A percentile compares a stretch with the other conserved stretches of the same genome.
phyloP scores from a whole-genome alignment of 23 tunicate species.

The Halocynthia aurantium region DNA sequence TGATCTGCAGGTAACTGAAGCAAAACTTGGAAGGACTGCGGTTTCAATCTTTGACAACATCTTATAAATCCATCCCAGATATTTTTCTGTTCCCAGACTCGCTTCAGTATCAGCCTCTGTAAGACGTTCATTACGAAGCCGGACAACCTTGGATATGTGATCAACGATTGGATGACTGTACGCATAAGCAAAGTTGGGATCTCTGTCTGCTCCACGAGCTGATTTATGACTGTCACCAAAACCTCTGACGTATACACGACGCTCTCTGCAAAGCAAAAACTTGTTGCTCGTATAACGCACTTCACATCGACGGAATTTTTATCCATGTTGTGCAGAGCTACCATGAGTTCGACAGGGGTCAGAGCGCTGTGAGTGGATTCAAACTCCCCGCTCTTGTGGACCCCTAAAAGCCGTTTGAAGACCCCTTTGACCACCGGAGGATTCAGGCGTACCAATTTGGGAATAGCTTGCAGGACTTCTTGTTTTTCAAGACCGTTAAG shows the following conservation, averaged over 20 bases:
- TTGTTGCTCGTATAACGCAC: slow-evolving; percentile 74
- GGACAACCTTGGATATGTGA: slow-evolving; percentile 85
- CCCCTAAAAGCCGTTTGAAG: slow-evolving; percentile 75
- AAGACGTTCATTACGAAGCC: slow-evolving; percentile 85
- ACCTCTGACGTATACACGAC: slow-evolving; percentile 91
- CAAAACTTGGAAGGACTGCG: slow-evolving; percentile 88
- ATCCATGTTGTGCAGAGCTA: slow-evolving; percentile 83
- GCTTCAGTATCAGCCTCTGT: slow-evolving; percentile 65
- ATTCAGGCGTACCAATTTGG: slow-evolving; percentile 64
- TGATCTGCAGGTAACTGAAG: slow-evolving; percentile 68
- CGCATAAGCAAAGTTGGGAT: slow-evolving; percentile 92
- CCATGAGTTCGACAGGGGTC: slow-evolving; percentile 73
- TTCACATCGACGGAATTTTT: slow-evolving; percentile 68
- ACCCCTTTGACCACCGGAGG: slow-evolving; percentile 46
- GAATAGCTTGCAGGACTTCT: slow-evolving; percentile 80
- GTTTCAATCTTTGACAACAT: slow-evolving; percentile 93
- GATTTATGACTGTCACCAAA: slow-evolving; percentile 82
- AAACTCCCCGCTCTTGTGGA: slow-evolving; percentile 39
- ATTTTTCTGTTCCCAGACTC: slow-evolving; percentile 88
- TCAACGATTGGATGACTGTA: slow-evolving; percentile 90
- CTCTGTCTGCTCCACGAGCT: slow-evolving; percentile 54
- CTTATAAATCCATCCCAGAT: slow-evolving; percentile 96
- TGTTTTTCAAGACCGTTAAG: slow-evolving; percentile 74
- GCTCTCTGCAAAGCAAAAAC: slow-evolving; percentile 89
- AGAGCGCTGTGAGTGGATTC: slow-evolving; percentile 56